Evolutionary conservation across 2,797 vertebrate genomes (phyloP), one percentile per base, ranked within the genome.

Genomic region (Lates japonicus): DNA sequence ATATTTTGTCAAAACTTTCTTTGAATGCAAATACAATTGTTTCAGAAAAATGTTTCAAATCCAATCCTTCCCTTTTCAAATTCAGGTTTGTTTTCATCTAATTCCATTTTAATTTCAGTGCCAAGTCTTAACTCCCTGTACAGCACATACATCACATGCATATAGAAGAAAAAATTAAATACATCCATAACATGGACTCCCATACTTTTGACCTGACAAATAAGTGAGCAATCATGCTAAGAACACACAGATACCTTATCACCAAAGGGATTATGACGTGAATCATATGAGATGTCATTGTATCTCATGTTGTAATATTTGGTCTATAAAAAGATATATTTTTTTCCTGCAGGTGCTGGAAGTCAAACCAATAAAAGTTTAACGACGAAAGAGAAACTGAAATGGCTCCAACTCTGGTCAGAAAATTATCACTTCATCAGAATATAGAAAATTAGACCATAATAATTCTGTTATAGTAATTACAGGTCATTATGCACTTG

Each of bases 391-490:
- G 4, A 57, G 5, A 16, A 2, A 0, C n/a, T 2, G 69, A 2
- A 31, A 95, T 95, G 95, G 93, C 93, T 3, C 90, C 92, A 0
- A 92, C 83, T 17, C 84, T 94, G 90, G 93, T 94, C 5, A 82
- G 87, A 1, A 72, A 35, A 59, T 29, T 0, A 14, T 63, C 14
- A 22, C 16, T 22, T 12, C 2, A 63, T 65, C 5, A n/a, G 2
- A 35, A 11, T 39, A 44, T 9, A 41, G 7, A 59, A 7, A 11
- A 29, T 11, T 39, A n/a, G 2, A 58, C 7, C 0, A 14, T 13
- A 7, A n/a, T n/a, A n/a, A n/a, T 46, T 25, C 11, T 59, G 0
- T 29, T 59, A 35, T 42, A 58, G 11, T 2, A 41, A 8, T 20
- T 25, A 49, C 31, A 3, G 25, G 6, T 58, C 1, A 51, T 49